These are phyloP conservation scores for Arbacia lixula DNA, from an alignment of 53 echinoderm and acorn worm genomes.

Conservation along the genomic window DNA sequence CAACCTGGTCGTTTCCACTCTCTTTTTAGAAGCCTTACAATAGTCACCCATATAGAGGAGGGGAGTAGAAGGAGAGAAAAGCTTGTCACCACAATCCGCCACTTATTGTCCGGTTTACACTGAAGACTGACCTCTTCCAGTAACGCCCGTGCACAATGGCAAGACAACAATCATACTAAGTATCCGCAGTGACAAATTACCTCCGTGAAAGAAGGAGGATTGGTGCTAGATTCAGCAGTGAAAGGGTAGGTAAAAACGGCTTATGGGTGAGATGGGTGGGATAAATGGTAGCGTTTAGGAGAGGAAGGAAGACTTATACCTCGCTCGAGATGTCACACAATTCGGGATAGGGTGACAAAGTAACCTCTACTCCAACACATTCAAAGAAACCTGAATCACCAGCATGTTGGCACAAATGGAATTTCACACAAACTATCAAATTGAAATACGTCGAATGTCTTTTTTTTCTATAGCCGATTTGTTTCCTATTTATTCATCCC, in stretches of 20 bases:
- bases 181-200: conserved; percentile 56
- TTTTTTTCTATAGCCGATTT: too few relatives aligned
- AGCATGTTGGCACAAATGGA: conserved; percentile 15
- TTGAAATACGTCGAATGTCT: too few relatives aligned
- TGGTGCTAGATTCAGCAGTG: background rate
- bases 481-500: too few relatives aligned
- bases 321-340: conserved; percentile 17
- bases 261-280: background rate
- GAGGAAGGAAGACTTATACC: conserved; percentile 14
- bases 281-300: background rate
- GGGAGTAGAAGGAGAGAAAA: conserved; percentile 18
- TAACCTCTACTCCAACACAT: too few relatives aligned
- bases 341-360: too few relatives aligned
- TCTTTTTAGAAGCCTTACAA: conserved; percentile 50
- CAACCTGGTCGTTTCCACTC: conserved; percentile 34
- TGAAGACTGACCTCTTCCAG: conserved; percentile 47
- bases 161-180: conserved; percentile 37
- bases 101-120: conserved; percentile 34
- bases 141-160: conserved; percentile 16
- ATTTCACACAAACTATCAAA: conserved; percentile 43
- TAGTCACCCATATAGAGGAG: conserved; percentile 21
- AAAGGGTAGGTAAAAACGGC: conserved; percentile 24
- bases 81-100: conserved; percentile 48
- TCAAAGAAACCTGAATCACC: too few relatives aligned
- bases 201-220: conserved; percentile 19